Percentiles rank a stretch among this genome's conserved stretches.
Conservation (phyloP, 2,888 invertebrate species). For the Clivina fossor region DNA sequence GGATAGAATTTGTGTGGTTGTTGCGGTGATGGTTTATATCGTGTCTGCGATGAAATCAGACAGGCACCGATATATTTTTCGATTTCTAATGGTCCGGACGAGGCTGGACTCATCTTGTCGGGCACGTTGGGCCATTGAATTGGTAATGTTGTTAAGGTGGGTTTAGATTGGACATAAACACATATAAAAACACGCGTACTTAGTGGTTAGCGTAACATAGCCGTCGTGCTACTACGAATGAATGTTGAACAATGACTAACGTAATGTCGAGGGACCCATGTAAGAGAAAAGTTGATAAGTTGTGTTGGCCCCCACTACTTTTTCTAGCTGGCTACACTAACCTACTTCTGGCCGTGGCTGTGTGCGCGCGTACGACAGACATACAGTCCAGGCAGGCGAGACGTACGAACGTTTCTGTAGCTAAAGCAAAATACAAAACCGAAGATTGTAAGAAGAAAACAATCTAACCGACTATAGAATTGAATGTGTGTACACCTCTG, state of each 20-base stretch:
- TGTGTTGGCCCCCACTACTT: conserved; percentile 36
- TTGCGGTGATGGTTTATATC: conserved; percentile 41
- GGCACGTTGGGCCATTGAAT: no score
- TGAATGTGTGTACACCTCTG: no score
- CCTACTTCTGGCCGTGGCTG: conserved; percentile 48
- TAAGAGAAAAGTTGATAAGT: conserved; percentile 28
- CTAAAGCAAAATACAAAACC: no score
- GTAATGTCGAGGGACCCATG: conserved; percentile 45
- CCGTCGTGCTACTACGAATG: no score
- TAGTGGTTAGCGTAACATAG: no score
- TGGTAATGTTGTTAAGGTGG: conserved; percentile 55
- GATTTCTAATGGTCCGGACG: conserved; percentile 61
- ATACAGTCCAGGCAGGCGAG: conserved; percentile 26
- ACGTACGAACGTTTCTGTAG: no score
- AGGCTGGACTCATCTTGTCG: conserved; percentile 72
- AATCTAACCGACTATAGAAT: no score
- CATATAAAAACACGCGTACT: no score
- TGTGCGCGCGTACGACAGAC: conserved; percentile 35
- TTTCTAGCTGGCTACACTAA: conserved; percentile 49
- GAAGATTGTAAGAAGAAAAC: no score
- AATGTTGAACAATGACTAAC: conserved; percentile 59
- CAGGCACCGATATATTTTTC: conserved; percentile 67
- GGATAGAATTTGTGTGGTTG: conserved; percentile 40
- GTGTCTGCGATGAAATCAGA: conserved; percentile 57
- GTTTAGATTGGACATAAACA: no score